Conservation (phyloP, 2,113 vertebrate species). For the Alligator mississippiensis region DNA sequence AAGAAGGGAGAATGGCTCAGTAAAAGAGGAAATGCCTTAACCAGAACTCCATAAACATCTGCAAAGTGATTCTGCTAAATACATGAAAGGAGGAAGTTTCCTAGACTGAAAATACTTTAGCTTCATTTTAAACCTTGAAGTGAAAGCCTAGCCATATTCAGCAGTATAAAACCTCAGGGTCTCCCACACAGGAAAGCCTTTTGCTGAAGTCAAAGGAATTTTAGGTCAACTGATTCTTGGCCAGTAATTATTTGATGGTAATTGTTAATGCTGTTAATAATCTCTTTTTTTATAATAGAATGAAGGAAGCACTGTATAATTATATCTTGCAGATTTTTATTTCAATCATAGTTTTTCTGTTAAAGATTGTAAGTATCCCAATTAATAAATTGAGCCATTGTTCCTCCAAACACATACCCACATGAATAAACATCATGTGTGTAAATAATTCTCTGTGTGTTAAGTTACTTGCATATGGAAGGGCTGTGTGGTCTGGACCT, state of each 20-base stretch:
- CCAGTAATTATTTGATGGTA: not conserved
- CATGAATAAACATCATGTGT: not conserved
- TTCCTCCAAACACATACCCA: rapidly evolving
- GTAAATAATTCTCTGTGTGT: not conserved
- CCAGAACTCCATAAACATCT: not conserved
- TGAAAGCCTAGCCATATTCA: not conserved
- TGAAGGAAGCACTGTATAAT: not conserved
- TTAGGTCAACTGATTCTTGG: not conserved
- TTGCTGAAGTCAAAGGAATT: not conserved
- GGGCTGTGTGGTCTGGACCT: not conserved
- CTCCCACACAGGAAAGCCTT: not conserved
- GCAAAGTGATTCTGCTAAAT: not conserved
- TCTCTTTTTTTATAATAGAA: not conserved
- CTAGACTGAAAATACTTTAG: not conserved
- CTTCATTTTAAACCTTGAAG: not conserved
- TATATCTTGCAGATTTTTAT: not conserved
- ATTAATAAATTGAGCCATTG: not conserved
- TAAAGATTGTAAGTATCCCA: not conserved
- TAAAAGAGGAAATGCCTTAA: not conserved
- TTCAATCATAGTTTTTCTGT: not conserved
- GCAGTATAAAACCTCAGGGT: not conserved
- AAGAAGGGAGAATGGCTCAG: not conserved
- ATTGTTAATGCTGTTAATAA: not conserved
- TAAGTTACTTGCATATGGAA: not conserved
- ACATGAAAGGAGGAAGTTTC: not conserved